Conservation (phyloP, 2,113 vertebrate species). For the Pleuronectes platessa region DNA sequence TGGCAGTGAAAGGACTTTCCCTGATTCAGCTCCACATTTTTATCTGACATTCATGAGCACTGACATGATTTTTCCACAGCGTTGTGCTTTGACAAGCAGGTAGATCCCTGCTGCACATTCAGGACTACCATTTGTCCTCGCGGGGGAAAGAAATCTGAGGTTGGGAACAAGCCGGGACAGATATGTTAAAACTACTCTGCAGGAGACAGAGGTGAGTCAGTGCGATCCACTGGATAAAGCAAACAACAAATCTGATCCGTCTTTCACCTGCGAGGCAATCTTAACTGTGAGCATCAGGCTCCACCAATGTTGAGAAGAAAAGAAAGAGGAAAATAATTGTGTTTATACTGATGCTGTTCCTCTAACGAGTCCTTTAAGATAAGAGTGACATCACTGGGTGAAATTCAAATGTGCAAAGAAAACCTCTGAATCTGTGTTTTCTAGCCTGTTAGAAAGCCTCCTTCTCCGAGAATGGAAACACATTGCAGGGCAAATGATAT, state of each 20-base stretch:
- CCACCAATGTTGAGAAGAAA: too few species aligned
- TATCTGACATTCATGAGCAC: conserved; percentile 59
- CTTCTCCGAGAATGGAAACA: conserved; percentile 38
- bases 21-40: conserved; percentile 44
- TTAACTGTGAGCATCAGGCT: neutral
- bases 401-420: conserved; percentile 15
- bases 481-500: conserved; percentile 56
- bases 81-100: conserved; percentile 69
- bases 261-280: conserved; percentile 42
- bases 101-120: conserved; percentile 38
- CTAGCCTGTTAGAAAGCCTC: conserved; percentile 30
- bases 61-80: conserved; percentile 69
- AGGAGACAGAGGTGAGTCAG: conserved; percentile 43
- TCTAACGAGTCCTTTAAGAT: neutral
- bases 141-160: conserved; percentile 36
- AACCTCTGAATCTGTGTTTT: conserved; percentile 35
- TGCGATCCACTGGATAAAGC: conserved; percentile 21
- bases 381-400: conserved; percentile 16
- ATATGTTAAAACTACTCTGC: conserved; percentile 48
- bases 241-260: conserved; percentile 23
- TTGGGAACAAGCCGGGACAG: conserved; percentile 72
- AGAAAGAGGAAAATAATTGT: neutral
- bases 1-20: conserved; percentile 46
- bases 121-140: conserved; percentile 56
- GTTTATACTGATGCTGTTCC: neutral